Conservation (phyloP, 2,888 invertebrate species). For the Xylota sylvarum region DNA sequence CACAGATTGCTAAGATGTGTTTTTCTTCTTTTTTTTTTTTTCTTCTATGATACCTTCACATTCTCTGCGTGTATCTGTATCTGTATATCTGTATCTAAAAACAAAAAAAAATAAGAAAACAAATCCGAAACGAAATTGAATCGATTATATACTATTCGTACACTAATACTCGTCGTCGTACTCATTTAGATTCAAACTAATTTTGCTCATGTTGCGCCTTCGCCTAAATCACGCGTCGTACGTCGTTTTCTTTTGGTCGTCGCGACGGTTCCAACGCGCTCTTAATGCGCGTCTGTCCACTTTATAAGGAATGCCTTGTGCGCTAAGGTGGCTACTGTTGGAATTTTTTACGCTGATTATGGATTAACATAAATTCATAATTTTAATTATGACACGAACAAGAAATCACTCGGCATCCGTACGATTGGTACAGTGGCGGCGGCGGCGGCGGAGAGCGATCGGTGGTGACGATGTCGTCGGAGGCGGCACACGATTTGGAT, state of each 20-base stretch:
- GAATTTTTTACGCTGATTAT: slow-evolving; percentile 75
- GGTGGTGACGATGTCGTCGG: background rate
- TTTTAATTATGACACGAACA: slow-evolving; percentile 71
- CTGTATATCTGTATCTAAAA: background rate
- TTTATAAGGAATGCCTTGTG: slow-evolving; percentile 44
- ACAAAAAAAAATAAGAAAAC: slow-evolving; percentile 24
- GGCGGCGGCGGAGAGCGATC: background rate
- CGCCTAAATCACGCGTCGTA: slow-evolving; percentile 30
- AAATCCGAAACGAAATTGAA: slow-evolving; percentile 46
- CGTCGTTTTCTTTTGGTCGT: background rate
- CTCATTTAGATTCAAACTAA: slow-evolving; percentile 63
- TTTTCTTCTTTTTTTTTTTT: no score
- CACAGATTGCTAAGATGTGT: background rate
- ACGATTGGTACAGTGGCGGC: background rate
- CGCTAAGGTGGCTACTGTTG: slow-evolving; percentile 69
- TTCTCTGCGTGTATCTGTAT: slow-evolving; percentile 21
- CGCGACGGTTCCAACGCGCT: background rate
- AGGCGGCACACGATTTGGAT: background rate
- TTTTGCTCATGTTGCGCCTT: slow-evolving; percentile 54
- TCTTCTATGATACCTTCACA: slow-evolving; percentile 17
- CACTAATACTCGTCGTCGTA: slow-evolving; percentile 23
- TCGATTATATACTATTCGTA: slow-evolving; percentile 28
- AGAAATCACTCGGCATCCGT: slow-evolving; percentile 37
- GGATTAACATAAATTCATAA: slow-evolving; percentile 74
- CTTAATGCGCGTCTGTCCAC: background rate